phyloP scores from a whole-genome alignment of 2,113 vertebrate species.

The Ceratotherium simum region DNA sequence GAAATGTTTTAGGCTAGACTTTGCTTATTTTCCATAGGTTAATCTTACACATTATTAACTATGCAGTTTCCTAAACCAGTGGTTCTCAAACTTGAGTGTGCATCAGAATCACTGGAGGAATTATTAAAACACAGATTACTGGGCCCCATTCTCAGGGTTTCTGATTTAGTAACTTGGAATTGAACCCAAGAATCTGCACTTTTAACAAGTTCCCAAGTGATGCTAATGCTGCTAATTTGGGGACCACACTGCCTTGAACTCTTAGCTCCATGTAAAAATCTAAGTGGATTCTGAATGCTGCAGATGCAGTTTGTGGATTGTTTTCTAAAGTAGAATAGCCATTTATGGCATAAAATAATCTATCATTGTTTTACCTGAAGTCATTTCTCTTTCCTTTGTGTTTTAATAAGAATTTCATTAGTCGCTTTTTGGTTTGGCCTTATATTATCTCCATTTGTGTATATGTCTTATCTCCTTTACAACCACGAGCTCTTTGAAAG shows the following conservation, averaged over 20 bases:
- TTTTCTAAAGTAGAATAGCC: not conserved
- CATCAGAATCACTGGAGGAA: not conserved
- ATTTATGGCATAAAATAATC: not conserved
- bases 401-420: constrained; percentile 30
- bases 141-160: not conserved
- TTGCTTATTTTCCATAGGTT: not conserved
- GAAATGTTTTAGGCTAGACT: not conserved
- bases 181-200: not conserved
- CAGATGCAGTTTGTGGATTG: not conserved
- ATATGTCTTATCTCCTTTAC: not conserved
- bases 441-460: not conserved
- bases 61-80: not conserved
- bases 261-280: not conserved
- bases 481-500: not conserved
- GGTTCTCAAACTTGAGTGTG: not conserved
- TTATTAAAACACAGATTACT: not conserved
- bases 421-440: not conserved
- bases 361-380: not conserved
- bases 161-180: not conserved
- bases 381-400: not conserved
- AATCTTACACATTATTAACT: constrained; percentile 8
- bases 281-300: not conserved
- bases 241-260: not conserved
- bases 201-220: not conserved
- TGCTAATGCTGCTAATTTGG: not conserved